Base-by-base conservation (phyloP, 2,797 vertebrate species). In the Carduelis carduelis region DNA sequence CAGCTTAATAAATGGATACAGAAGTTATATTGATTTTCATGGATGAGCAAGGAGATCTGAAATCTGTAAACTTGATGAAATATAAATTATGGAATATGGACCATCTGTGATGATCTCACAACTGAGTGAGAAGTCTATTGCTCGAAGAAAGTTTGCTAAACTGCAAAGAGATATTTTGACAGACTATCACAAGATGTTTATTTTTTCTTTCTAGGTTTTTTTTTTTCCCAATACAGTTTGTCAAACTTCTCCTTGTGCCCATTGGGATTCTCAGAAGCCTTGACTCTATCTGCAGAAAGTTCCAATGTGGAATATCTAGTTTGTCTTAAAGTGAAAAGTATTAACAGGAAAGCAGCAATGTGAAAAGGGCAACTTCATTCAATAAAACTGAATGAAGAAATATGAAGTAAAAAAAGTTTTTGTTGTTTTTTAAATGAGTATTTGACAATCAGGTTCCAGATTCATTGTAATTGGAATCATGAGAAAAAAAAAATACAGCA, bases 11-110 rank as follows among this genome's bases (percentile, higher is more conserved):
- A 95, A 89, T 79, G 71, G 83, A 74, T 77, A 88, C 49, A 84
- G 76, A 93, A 86, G 55, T 65, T 64, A 53, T 63, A 94, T 83
- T 69, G 61, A 93, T 96, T 96, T 95, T 95, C 56, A 70, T 53
- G 50, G 92, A 80, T 37, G 87, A 84, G 64, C 12, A 74, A 89
- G 63, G 72, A 89, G 77, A 76, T 63, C 41, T 82, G 56, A 82
- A 94, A 94, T 82, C 44, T 93, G 63, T 90, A 95, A 90, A 89
- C 35, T 50, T 4, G 11, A 70, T 76, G 74, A 95, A 92, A 92
- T 89, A 87, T 84, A 82, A 89, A 86, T 88, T 89, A 70, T 50
- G 57, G 52, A 76, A 83, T 55, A 59, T 17, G 41, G 55, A 53
- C 44, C 55, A 74, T 0, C 0, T 82, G 56, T 63, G 74, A 94